Evolutionary conservation across 2,797 vertebrate species (phyloP).

Genomic region (Thunnus albacares): DNA sequence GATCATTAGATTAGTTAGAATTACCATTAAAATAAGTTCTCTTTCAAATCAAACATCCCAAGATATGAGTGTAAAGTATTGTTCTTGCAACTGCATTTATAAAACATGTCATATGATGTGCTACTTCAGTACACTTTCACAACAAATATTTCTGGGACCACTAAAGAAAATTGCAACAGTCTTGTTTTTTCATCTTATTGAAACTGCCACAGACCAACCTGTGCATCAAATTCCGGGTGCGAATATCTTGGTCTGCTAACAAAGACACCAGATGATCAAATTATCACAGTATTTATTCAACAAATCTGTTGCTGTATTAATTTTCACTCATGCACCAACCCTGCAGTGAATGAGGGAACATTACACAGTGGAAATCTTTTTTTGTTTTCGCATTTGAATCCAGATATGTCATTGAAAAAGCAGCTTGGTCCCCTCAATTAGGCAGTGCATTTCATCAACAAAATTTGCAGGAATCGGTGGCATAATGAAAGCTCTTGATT

Average conservation of each 20-base stretch:
- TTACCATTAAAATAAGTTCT: too few relatives aligned
- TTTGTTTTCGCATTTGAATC: constrained; percentile 40
- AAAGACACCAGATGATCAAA: constrained; percentile 72
- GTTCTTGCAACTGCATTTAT: too few relatives aligned
- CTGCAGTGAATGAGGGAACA: constrained; percentile 36
- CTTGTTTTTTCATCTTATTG: not conserved
- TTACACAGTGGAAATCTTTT: constrained; percentile 32
- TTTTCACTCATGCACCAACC: constrained; percentile 45
- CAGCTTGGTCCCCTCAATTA: constrained; percentile 63
- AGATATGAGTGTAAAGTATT: too few relatives aligned
- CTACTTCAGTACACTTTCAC: too few relatives aligned
- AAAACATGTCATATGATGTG: too few relatives aligned
- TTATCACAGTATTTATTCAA: constrained; percentile 74
- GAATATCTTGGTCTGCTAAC: constrained; percentile 42
- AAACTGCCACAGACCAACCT: constrained; percentile 34
- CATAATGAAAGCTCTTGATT: constrained; percentile 51
- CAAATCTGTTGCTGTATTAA: constrained; percentile 68
- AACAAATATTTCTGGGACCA: too few relatives aligned
- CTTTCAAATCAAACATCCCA: too few relatives aligned
- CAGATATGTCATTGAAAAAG: constrained; percentile 58
- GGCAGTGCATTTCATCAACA: constrained; percentile 39
- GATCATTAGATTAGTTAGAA: too few relatives aligned
- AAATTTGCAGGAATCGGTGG: constrained; percentile 38
- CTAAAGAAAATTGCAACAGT: too few relatives aligned
- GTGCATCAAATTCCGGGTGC: not conserved